A percentile compares a stretch with the other conserved stretches of the same genome.
Conservation (phyloP, 2,888 invertebrate genomes). For the Lepidocyrtoides sp. region DNA sequence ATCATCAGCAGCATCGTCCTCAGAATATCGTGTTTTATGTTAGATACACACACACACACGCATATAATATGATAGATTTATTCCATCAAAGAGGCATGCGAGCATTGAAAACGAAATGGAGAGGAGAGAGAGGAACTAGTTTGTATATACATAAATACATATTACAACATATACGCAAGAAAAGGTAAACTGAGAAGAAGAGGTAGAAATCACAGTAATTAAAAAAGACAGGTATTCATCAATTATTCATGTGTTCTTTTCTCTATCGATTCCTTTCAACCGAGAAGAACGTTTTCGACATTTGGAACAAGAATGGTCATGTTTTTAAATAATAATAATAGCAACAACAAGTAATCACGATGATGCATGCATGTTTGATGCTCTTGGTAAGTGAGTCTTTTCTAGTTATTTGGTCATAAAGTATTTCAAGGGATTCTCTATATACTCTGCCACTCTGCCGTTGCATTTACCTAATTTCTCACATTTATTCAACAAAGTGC, state of each 20-base stretch:
- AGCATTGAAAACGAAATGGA: slow-evolving; percentile 31
- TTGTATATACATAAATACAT: neutral
- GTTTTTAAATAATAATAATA: too few relatives aligned
- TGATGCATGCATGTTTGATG: neutral
- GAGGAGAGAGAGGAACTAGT: slow-evolving; percentile 12
- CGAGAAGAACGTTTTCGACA: slow-evolving; percentile 36
- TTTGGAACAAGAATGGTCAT: slow-evolving; percentile 57
- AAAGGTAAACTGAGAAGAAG: slow-evolving; percentile 46
- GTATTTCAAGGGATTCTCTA: slow-evolving; percentile 16
- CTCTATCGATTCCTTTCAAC: slow-evolving; percentile 45
- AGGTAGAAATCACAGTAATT: slow-evolving; percentile 75
- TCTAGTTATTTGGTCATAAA: neutral
- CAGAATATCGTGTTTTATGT: slow-evolving; percentile 32
- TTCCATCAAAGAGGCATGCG: neutral
- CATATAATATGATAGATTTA: neutral
- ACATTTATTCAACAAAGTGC: slow-evolving; percentile 2
- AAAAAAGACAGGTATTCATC: slow-evolving; percentile 80
- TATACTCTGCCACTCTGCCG: too few relatives aligned
- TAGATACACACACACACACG: neutral
- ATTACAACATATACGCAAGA: neutral
- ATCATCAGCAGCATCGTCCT: too few relatives aligned
- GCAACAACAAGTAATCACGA: slow-evolving; percentile 33
- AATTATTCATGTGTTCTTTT: slow-evolving; percentile 70
- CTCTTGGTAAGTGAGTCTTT: too few relatives aligned
- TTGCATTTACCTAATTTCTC: slow-evolving; percentile 38